Percentiles rank a stretch among this genome's conserved stretches.
These are phyloP conservation scores for Willisornis vidua DNA, from an alignment of 2,113 vertebrate genomes.

Conservation along the genomic window DNA sequence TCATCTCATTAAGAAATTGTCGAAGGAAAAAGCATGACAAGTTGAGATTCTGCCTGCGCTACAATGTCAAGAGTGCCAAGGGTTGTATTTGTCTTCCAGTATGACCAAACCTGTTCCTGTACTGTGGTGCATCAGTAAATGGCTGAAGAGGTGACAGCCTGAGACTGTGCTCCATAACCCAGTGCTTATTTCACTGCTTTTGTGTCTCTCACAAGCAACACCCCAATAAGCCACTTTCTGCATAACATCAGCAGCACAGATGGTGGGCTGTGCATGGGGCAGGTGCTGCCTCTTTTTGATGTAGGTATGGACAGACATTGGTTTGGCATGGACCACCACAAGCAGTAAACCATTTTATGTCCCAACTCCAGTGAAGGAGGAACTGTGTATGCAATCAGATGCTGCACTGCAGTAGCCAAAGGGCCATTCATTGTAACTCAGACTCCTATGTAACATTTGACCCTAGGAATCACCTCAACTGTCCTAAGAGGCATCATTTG, in stretches of 20 bases:
- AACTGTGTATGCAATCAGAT: not conserved
- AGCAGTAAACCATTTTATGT: not conserved
- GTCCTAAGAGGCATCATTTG: not conserved
- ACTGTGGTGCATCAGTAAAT: accelerated
- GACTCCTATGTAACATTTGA: not conserved
- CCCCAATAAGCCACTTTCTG: not conserved
- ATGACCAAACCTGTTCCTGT: not conserved
- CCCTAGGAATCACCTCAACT: not conserved
- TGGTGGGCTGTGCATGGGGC: accelerated
- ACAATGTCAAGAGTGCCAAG: not conserved
- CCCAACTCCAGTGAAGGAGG: not conserved
- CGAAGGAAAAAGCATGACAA: not conserved
- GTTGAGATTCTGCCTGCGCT: not conserved
- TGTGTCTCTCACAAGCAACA: not conserved
- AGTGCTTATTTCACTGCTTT: not conserved
- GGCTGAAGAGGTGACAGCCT: not conserved
- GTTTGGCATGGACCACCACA: not conserved
- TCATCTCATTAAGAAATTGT: not conserved
- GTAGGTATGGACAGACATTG: not conserved
- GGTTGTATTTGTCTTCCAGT: not conserved
- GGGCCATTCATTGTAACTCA: not conserved
- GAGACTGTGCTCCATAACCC: not conserved
- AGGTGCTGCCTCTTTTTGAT: not conserved
- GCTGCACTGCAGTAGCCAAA: not conserved
- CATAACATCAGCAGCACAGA: not conserved